phyloP scores from a whole-genome alignment of 2,888 invertebrate genomes.

The Hydriomena furcata region DNA sequence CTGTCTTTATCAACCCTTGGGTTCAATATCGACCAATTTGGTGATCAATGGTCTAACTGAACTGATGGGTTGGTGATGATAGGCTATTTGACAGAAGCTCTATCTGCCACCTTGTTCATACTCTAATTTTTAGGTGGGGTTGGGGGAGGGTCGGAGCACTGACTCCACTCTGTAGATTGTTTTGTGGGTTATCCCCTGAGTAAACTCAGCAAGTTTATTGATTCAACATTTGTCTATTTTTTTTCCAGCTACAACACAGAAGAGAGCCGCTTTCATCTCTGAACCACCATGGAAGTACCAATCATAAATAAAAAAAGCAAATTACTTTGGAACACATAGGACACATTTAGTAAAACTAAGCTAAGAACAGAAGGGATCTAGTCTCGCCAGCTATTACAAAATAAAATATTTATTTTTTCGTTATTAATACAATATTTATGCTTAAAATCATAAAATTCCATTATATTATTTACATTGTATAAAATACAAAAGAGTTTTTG shows the following conservation, averaged over 20 bases:
- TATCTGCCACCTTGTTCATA: too few species aligned
- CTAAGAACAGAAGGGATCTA: slow-evolving; percentile 41
- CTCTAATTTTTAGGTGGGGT: too few species aligned
- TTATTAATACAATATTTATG: slow-evolving; percentile 24
- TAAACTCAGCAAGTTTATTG: too few species aligned
- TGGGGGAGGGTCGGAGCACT: too few species aligned
- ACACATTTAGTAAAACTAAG: slow-evolving; percentile 30
- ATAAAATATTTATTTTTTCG: slow-evolving; percentile 23
- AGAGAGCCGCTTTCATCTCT: slow-evolving; percentile 15
- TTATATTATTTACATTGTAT: slow-evolving; percentile 42
- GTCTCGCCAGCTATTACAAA: slow-evolving; percentile 43
- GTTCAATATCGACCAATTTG: too few species aligned
- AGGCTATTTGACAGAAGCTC: too few species aligned
- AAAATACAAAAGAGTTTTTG: slow-evolving; percentile 44
- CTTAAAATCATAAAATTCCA: slow-evolving; percentile 31
- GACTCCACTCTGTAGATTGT: too few species aligned
- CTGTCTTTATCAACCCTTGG: too few species aligned
- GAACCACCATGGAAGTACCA: slow-evolving; percentile 62
- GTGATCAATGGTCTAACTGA: too few species aligned
- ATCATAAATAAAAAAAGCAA: slow-evolving; percentile 41
- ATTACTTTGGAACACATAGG: slow-evolving; percentile 42
- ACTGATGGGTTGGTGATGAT: too few species aligned
- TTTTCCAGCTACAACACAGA: slow-evolving; percentile 16
- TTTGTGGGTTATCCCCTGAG: too few species aligned
- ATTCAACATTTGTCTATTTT: background rate